These are phyloP conservation scores for Emmelina monodactyla DNA, from an alignment of 2,888 invertebrate genomes.

Conservation along the genomic window DNA sequence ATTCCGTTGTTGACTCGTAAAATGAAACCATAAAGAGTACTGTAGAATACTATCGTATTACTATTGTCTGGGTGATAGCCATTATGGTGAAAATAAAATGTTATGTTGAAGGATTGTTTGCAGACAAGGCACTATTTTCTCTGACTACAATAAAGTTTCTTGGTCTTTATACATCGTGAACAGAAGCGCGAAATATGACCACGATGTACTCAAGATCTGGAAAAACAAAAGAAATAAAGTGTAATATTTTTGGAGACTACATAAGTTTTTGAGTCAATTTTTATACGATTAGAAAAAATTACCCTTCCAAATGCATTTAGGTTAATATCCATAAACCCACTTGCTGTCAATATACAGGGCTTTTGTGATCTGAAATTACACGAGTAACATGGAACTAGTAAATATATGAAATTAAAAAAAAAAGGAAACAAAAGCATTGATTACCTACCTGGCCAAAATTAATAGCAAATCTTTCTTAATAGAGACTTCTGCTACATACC, in stretches of 20 bases:
- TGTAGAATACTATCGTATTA: too few species aligned
- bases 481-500: constrained; percentile 25
- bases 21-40: too few species aligned
- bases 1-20: too few species aligned
- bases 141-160: constrained; percentile 7
- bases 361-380: constrained; percentile 27
- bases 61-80: too few species aligned
- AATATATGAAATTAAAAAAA: too few species aligned
- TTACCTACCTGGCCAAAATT: constrained; percentile 31
- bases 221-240: constrained; percentile 16
- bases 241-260: not conserved
- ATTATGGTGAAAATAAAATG: too few species aligned
- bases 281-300: constrained; percentile 6
- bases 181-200: constrained; percentile 18
- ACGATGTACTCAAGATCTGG: constrained; percentile 31
- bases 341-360: constrained; percentile 32
- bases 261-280: not conserved
- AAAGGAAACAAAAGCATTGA: too few species aligned
- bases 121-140: too few species aligned
- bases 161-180: constrained; percentile 4
- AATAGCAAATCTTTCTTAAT: constrained; percentile 29
- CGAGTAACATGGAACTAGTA: not conserved
- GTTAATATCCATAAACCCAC: constrained; percentile 28
- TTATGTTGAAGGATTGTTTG: too few species aligned
- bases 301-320: constrained; percentile 30